These are phyloP conservation scores for Malurus cyaneus DNA, from an alignment of 2,113 vertebrate genomes.

Conservation along the genomic window DNA sequence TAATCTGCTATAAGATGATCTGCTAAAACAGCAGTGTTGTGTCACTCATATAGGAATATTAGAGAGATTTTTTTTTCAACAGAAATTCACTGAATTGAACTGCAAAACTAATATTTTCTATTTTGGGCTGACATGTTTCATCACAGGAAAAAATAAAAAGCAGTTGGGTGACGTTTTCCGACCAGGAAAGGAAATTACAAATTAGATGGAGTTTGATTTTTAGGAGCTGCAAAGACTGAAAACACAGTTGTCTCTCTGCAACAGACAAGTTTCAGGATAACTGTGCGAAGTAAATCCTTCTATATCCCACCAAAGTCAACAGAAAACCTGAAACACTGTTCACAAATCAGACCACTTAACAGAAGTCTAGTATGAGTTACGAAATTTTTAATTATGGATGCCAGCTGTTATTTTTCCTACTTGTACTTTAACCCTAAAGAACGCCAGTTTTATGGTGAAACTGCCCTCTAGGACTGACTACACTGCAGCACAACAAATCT, in stretches of 20 bases:
- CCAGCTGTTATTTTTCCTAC: not conserved
- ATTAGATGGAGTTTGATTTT: not conserved
- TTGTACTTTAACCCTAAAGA: not conserved
- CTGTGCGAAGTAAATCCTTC: not conserved
- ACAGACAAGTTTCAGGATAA: not conserved
- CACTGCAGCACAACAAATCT: not conserved
- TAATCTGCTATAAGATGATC: not conserved
- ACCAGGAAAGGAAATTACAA: not conserved
- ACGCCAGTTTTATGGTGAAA: not conserved
- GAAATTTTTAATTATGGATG: not conserved
- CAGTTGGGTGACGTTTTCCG: rapidly evolving
- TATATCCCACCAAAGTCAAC: not conserved
- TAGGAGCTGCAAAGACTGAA: not conserved
- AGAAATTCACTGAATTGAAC: not conserved
- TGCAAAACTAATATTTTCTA: not conserved
- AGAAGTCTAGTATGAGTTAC: not conserved
- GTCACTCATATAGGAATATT: rapidly evolving
- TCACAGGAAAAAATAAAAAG: not conserved
- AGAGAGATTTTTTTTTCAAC: not conserved
- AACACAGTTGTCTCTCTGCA: not conserved
- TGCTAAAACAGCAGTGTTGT: not conserved
- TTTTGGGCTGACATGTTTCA: not conserved
- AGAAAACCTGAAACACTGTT: not conserved
- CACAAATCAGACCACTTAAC: not conserved
- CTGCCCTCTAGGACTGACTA: not conserved